Base-by-base conservation (phyloP, 2,888 invertebrate species). In the Tanypteryx hageni region DNA sequence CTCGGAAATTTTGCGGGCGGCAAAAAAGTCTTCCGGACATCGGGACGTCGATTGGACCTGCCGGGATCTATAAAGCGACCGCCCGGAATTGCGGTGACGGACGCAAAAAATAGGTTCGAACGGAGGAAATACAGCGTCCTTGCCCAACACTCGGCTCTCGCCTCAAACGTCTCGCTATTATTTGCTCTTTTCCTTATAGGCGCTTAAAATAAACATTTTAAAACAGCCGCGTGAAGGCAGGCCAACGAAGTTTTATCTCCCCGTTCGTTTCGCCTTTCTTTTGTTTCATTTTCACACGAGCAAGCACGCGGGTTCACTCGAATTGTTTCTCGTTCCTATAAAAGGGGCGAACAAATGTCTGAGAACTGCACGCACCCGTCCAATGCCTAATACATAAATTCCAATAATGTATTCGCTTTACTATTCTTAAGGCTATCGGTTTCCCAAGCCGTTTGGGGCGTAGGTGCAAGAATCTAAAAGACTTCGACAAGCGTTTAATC, bases 311-410 rank as follows among this genome's bases (percentile, higher is more conserved):
- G 76, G 13, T 27, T 76, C 76, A 18, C 9, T n/a, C 68, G 68
- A 44, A 44, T 3, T 5, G 44, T 44, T 44, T 44, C 44, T 68
- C 68, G 22, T 76, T 76, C 76, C 76, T 76, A 76, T 76, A 76
- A 76, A 76, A 76, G 76, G 76, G 76, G 22, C 22, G 27, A 76
- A 76, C 76, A 76, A 76, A 76, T 22, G 76, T 76, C 76, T 76
- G 16, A 11, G 76, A 27, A 27, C n/a, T 27, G 27, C 76, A 27
- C 22, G 22, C 22, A 22, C 22, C 22, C 76, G 76, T 76, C 22
- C 76, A 22, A 27, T 76, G 22, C 22, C 76, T 76, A 22, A 76
- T 18, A 18, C 22, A 68, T 76, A 27, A 44, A 44, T 44, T 22
- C 76, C 13, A 22, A 76, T 76, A 27, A 76, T 76, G 76, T 22